A percentile compares a stretch with the other conserved stretches of the same genome.
Conservation (phyloP, 1,140 invertebrate species). For the Chymomyza costata region DNA sequence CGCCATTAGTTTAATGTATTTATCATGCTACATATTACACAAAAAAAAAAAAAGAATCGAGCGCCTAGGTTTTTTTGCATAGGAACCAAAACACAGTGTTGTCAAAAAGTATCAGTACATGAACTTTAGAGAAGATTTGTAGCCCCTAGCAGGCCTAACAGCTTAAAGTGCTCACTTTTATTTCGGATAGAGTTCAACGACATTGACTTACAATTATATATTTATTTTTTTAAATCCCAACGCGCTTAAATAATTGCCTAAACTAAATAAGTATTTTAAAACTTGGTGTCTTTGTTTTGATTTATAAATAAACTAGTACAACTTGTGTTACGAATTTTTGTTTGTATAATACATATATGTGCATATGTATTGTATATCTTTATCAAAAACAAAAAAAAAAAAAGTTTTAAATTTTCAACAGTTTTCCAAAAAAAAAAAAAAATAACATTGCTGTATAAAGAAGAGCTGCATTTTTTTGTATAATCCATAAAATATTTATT, state of each 20-base stretch:
- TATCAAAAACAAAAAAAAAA: conserved; percentile 9
- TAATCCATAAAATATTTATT: too few species aligned
- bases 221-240: conserved; percentile 13
- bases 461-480: too few species aligned
- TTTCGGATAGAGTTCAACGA: conserved; percentile 33
- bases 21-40: conserved; percentile 28
- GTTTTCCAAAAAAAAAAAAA: too few species aligned
- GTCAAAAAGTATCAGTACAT: neutral
- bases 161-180: conserved; percentile 51
- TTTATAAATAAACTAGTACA: conserved; percentile 31
- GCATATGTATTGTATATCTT: too few species aligned
- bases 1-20: conserved; percentile 10
- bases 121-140: neutral
- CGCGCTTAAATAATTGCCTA: conserved; percentile 45
- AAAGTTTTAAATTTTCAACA: too few species aligned
- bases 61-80: conserved; percentile 6
- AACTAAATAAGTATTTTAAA: conserved; percentile 38
- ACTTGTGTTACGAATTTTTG: conserved; percentile 40
- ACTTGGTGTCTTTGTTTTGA: conserved; percentile 60
- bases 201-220: conserved; percentile 12
- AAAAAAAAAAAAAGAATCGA: conserved; percentile 3
- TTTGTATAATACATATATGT: too few species aligned
- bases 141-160: conserved; percentile 9
- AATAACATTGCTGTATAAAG: too few species aligned
- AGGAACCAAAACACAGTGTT: conserved; percentile 5